These are phyloP conservation scores for Ophion slaviceki DNA, from an alignment of 2,888 invertebrate genomes.

Conservation along the genomic window DNA sequence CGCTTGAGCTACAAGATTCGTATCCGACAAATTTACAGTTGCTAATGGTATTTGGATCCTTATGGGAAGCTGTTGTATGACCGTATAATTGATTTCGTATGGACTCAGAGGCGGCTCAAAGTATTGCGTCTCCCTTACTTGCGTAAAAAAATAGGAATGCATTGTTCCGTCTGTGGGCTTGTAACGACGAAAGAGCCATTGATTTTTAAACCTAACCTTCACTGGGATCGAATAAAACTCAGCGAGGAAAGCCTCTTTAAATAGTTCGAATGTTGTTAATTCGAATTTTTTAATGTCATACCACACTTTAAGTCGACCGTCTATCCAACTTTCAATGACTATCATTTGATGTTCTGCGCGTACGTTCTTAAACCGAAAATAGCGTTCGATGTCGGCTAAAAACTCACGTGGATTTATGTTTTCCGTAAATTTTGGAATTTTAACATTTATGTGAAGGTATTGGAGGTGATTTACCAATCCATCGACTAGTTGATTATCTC, in stretches of 20 bases:
- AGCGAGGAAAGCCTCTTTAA: conserved; percentile 27
- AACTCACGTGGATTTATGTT: conserved; percentile 28
- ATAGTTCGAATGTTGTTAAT: conserved; percentile 23
- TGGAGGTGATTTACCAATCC: conserved; percentile 32
- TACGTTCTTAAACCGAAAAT: conserved; percentile 37
- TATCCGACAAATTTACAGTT: no score
- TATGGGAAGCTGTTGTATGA: no score
- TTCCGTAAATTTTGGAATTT: conserved; percentile 31
- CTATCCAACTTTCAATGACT: conserved; percentile 25
- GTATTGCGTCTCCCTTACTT: conserved; percentile 13
- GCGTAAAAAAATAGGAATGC: conserved; percentile 49
- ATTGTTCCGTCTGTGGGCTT: conserved; percentile 44
- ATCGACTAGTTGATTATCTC: background rate
- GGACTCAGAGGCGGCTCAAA: background rate
- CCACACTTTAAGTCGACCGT: conserved; percentile 41
- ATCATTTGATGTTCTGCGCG: conserved; percentile 20
- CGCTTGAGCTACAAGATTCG: no score
- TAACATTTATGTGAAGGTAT: conserved; percentile 13
- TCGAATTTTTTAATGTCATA: background rate
- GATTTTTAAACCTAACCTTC: conserved; percentile 39
- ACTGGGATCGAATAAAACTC: conserved; percentile 57
- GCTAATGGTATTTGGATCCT: no score
- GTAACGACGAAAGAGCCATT: conserved; percentile 27
- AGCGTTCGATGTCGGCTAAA: conserved; percentile 9
- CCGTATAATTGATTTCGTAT: conserved; percentile 39